Percentiles rank a stretch among this genome's conserved stretches.
phyloP scores from a whole-genome alignment of 2,113 vertebrate species.

The Oceanites oceanicus region DNA sequence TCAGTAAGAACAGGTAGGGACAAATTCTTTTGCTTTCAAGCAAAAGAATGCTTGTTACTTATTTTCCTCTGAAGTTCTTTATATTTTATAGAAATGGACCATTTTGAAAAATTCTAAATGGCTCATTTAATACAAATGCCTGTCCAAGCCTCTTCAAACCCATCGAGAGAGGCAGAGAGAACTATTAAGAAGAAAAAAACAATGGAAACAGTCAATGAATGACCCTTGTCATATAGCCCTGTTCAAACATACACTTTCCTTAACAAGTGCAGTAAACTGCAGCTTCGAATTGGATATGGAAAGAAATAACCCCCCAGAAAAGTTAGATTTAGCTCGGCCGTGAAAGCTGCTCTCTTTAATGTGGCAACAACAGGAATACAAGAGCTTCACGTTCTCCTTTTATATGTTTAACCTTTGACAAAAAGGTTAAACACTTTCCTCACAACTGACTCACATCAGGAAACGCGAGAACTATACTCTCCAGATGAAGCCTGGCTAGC shows the following conservation, averaged over 20 bases:
- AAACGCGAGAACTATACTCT: constrained; percentile 35
- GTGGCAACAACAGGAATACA: constrained; percentile 52
- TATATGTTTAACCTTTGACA: constrained; percentile 72
- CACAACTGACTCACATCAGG: constrained; percentile 64
- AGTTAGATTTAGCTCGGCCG: neutral
- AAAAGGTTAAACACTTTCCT: constrained; percentile 63
- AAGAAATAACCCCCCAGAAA: neutral
- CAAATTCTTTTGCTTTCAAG: neutral
- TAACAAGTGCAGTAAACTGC: constrained; percentile 1
- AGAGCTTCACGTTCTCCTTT: constrained; percentile 44
- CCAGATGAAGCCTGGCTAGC: constrained; percentile 37
- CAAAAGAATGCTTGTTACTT: neutral
- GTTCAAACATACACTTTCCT: neutral
- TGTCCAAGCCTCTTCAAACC: neutral
- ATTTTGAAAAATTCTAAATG: neutral
- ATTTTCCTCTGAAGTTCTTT: neutral
- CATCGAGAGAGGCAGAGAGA: neutral
- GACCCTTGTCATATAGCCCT: neutral
- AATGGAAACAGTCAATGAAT: neutral
- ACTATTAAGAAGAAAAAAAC: neutral
- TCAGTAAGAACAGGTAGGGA: neutral
- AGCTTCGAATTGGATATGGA: neutral
- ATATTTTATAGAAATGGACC: neutral
- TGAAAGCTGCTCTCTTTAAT: constrained; percentile 7
- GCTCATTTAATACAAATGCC: neutral